These are phyloP conservation scores for Melanchra persicariae DNA, from an alignment of 2,888 invertebrate species.

Conservation along the genomic window DNA sequence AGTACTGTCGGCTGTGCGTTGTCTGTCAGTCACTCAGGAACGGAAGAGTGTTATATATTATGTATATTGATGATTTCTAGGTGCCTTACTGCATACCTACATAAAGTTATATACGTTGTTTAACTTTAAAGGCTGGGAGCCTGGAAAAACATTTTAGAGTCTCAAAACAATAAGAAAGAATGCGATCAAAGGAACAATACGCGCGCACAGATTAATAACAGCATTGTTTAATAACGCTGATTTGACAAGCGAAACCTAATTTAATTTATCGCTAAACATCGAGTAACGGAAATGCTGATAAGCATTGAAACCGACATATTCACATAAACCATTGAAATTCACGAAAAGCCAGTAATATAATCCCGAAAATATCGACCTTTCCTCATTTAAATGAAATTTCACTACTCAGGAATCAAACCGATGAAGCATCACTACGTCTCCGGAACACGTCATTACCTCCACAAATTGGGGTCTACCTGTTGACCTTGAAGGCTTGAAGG, in stretches of 20 bases:
- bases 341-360: not conserved
- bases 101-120: no score
- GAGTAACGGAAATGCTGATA: not conserved
- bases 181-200: not conserved
- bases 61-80: no score
- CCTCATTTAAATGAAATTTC: conserved; percentile 48
- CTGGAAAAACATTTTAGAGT: not conserved
- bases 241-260: conserved; percentile 14
- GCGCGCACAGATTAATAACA: not conserved
- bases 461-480: conserved; percentile 68
- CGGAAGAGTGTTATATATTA: no score
- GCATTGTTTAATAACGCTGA: not conserved
- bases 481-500: conserved; percentile 59
- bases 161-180: not conserved
- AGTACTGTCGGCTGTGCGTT: no score
- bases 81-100: no score
- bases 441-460: conserved; percentile 64
- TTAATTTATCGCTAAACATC: conserved; percentile 15
- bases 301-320: conserved; percentile 7
- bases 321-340: conserved; percentile 1
- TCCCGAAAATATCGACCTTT: conserved; percentile 32
- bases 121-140: no score
- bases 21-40: no score
- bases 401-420: conserved; percentile 58
- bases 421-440: conserved; percentile 55